Evolutionary conservation across 1,140 invertebrate species (phyloP), one percentile per base, ranked within the genome.

Genomic region (Drosophila equinoxialis): DNA sequence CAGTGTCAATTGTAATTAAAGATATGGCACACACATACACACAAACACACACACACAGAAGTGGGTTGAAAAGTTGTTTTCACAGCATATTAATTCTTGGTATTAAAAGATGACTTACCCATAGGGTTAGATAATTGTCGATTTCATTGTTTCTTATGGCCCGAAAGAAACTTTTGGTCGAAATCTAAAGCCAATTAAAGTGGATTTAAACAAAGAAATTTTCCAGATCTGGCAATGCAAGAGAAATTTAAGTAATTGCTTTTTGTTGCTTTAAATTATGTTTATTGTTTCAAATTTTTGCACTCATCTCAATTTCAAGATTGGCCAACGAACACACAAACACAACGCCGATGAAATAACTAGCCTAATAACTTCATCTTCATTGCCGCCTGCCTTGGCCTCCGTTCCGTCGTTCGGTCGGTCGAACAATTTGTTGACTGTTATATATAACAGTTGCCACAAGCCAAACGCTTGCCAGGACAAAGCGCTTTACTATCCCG

Each of bases 1-100:
- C 89, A 90, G 57, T 91, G 89, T 90, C 89, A 90, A 71, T 74
- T 77, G 74, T 75, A 87, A 90, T 90, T 90, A 90, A 79, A 70
- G 60, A 55, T 69, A 57, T 6, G 23, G 7, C 8, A 13, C 57
- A 13, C 33, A 58, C 6, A 13, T 3, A 37, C 35, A 10, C 35
- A 26, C 23, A 26, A 3, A 23, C 2, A 23, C 2, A 23, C 2
- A 23, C 1, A 23, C 17, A 17, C 2, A 30, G 30, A 30, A 30
- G 30, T 39, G 11, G 7, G 10, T 35, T 39, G 14, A 14, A 17
- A 17, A 17, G 8, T 59, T 30, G 3, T n/a, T 26, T 45, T 71
- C 7, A n/a, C 41, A 33, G 20, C 11, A n/a, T 13, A 10, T n/a
- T 13, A 20, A 20, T 37, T 37, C 35, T 3, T 37, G 35, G 10